Base-by-base conservation (phyloP, 2,888 invertebrate genomes). In the Coecobrya sp. region DNA sequence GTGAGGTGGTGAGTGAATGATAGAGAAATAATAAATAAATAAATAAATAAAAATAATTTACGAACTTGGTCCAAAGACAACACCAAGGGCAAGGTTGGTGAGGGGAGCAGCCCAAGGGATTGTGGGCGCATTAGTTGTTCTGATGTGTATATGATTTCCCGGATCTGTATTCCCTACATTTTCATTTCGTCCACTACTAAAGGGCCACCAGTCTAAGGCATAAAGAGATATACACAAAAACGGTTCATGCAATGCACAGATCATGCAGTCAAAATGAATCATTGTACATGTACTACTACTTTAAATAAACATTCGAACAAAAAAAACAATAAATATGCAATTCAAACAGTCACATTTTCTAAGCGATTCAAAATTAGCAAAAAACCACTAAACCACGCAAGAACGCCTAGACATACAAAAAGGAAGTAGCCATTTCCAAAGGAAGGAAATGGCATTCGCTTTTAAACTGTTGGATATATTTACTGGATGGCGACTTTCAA, bases 31-130 rank as follows among this genome's bases (percentile, higher is more conserved):
- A 84, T 84, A 68, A 86, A 45, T 62, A 86, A 93, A 76, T 25
- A 92, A 82, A 93, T 81, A 86, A 93, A 91, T 92, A 89, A 89
- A 86, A 93, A 93, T 88, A 93, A 92, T 73, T 94, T 95, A 95
- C 95, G 94, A 94, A 95, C 95, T 95, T 94, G 95, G 94, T 94
- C 95, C 94, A 93, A 95, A 93, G 91, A 95, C 94, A 94, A 95
- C 94, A 89, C 95, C 95, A 92, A 95, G 92, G 91, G 95, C 94
- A 92, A 95, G 94, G 92, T 94, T 95, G 90, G 94, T 94, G 92
- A 95, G 93, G 92, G 95, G 95, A 79, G 94, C 93, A 93, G 95
- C 95, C 94, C 95, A 94, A 52, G 94, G 94, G 85, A 94, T 88
- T 88, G 94, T 92, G 89, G 93, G 93, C 76, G 94, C 93, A 86